Evolutionary conservation across 2,113 vertebrate genomes (phyloP).

Genomic region (Lonchura striata): DNA sequence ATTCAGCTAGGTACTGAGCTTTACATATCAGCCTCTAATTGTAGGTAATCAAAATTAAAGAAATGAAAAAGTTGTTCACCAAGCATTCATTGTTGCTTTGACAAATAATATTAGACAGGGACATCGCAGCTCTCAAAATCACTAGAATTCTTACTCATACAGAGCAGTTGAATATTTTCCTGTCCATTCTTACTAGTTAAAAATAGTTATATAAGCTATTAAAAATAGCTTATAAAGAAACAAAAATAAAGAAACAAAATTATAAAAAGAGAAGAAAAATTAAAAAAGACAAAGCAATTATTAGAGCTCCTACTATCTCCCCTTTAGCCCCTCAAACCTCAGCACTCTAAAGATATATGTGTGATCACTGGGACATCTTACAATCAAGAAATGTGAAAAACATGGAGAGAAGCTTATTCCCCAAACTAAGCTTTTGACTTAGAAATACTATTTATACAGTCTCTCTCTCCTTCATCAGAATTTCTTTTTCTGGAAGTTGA

Average conservation of each 20-base stretch:
- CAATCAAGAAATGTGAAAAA: background rate
- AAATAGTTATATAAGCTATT: too few species aligned
- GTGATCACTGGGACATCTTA: background rate
- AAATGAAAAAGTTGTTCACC: background rate
- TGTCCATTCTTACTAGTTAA: background rate
- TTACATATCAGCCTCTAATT: background rate
- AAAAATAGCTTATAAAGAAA: background rate
- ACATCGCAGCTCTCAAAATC: background rate
- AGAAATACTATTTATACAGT: background rate
- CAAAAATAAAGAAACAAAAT: background rate
- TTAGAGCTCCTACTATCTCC: background rate
- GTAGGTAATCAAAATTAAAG: background rate
- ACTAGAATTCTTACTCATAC: background rate
- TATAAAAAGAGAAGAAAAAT: background rate
- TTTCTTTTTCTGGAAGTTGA: slow-evolving; percentile 5
- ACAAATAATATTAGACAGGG: background rate
- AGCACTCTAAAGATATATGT: background rate
- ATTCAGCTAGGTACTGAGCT: background rate
- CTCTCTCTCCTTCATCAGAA: background rate
- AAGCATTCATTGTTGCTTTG: background rate
- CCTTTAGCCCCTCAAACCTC: background rate
- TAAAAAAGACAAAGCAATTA: background rate
- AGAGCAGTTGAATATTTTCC: background rate
- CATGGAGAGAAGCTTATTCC: background rate
- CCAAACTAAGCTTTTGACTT: background rate